phyloP scores from a whole-genome alignment of 2,888 invertebrate genomes.

The Microchrysa polita region DNA sequence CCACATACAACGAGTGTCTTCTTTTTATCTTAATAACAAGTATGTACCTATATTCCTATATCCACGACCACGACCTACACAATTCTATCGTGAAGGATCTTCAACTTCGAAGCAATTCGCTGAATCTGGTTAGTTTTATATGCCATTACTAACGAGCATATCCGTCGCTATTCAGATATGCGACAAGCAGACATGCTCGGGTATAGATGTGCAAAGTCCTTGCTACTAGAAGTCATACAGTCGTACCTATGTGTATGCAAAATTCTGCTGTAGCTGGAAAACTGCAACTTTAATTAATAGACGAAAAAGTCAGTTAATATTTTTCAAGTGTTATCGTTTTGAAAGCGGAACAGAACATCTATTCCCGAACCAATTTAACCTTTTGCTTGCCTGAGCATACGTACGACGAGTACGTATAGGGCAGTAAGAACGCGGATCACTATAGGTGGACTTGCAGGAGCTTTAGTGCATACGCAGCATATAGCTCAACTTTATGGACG shows the following conservation, averaged over 20 bases:
- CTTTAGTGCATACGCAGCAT: neutral
- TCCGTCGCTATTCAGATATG: no score
- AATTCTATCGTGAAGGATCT: conserved; percentile 9
- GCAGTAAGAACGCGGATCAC: neutral
- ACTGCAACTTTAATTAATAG: conserved; percentile 8
- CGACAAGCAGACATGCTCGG: no score
- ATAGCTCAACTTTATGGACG: neutral
- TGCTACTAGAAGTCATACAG: no score
- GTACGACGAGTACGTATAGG: neutral
- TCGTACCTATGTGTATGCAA: no score
- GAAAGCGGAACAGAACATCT: conserved; percentile 2
- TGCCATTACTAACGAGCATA: no score
- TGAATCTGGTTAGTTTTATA: neutral
- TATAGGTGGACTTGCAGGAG: neutral
- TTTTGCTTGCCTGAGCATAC: neutral
- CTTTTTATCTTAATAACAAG: neutral
- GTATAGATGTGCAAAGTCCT: no score
- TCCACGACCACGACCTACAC: no score
- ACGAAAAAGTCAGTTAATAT: conserved; percentile 20
- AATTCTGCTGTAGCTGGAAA: neutral
- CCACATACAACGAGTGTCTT: neutral
- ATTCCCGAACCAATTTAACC: neutral
- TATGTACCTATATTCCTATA: no score
- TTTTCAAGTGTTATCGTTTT: conserved; percentile 13
- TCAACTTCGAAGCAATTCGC: neutral